A percentile compares a stretch with the other conserved stretches of the same genome.
Evolutionary conservation across 2,113 vertebrate species (phyloP).

Genomic region (Saccopteryx bilineata): DNA sequence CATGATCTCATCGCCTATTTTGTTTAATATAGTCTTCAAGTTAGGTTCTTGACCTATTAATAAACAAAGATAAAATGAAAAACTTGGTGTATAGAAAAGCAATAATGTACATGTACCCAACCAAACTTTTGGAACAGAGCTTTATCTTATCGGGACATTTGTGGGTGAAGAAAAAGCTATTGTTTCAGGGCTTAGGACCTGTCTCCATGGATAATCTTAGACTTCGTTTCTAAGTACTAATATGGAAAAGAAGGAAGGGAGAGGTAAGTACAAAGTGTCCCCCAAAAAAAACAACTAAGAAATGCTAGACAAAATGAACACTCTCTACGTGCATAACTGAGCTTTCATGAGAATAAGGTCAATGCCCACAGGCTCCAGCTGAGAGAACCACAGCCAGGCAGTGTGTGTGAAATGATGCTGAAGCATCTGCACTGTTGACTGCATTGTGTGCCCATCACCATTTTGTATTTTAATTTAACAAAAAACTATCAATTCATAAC

Average conservation of each 20-base stretch:
- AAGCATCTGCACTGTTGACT: too few species aligned
- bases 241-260: neutral
- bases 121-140: neutral
- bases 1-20: slow-evolving; percentile 80
- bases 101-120: neutral
- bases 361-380: too few species aligned
- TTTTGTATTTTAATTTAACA: neutral
- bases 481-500: neutral
- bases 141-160: neutral
- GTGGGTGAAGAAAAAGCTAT: neutral
- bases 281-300: neutral
- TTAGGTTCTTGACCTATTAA: slow-evolving; percentile 78
- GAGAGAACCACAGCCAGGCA: neutral
- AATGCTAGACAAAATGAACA: slow-evolving; percentile 38
- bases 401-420: neutral
- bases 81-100: neutral
- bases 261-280: neutral
- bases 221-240: neutral
- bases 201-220: neutral
- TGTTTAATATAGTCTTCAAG: slow-evolving; percentile 58
- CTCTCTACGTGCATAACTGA: neutral
- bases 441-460: too few species aligned
- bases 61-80: neutral
- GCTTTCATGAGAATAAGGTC: neutral
- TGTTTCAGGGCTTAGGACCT: neutral